Evolutionary conservation across 1,140 invertebrate species (phyloP), one percentile per base, ranked within the genome.

Genomic region (Diabrotica undecimpunctata): DNA sequence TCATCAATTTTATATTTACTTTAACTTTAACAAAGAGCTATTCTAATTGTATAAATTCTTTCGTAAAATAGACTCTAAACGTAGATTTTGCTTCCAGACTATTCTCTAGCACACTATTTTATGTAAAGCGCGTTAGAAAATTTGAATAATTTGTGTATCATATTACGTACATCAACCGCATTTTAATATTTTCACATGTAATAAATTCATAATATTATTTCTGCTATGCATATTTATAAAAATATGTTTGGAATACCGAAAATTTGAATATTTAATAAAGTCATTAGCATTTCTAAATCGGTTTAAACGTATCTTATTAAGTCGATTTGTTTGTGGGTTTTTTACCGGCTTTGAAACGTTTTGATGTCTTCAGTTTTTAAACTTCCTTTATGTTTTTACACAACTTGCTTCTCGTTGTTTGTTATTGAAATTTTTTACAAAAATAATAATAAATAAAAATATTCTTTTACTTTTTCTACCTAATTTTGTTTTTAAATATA

Each of bases 181-280:
- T 46, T 46, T 46, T 46, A 46, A 46, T 10, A 46, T 46, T 46
- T 10, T 46, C n/a, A 46, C n/a, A 10, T 46, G n/a, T 10, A 46
- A 46, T 46, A 46, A 46, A 46, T 46, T 46, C 41, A 46, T 46
- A n/a, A 46, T 46, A 46, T 10, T 46, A 46, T 46, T 46, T 46
- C 3, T 46, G 41, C n/a, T 46, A 10, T 46, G 41, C 41, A 46
- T 46, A 46, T 46, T 46, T 46, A 46, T 8, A 46, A 46, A 46
- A n/a, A 46, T 46, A 46, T 46, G 8, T 46, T 46, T 46, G n/a
- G 41, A 46, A n/a, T 46, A 46, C 25, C 25, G 25, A 46, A 46
- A 46, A 10, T 46, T 46, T 46, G 41, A 46, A 46, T 46, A 46
- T 46, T 46, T 46, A 46, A 46, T 46, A 8, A 46, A n/a, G n/a